phyloP scores from a whole-genome alignment of 2,888 invertebrate species.

The Dasysyrphus tricinctus region DNA sequence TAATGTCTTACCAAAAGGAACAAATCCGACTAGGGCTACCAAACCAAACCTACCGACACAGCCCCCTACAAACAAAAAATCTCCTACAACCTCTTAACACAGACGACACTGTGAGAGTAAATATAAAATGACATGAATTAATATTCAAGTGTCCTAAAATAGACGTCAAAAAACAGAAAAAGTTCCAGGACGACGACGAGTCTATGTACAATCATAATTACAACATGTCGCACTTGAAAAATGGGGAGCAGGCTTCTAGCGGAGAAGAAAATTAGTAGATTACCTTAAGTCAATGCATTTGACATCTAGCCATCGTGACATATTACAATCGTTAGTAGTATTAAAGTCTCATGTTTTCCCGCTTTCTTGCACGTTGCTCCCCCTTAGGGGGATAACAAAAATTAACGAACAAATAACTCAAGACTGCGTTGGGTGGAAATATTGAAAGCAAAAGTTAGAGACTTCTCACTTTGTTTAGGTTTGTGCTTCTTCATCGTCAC shows the following conservation, averaged over 20 bases:
- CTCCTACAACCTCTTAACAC: not conserved
- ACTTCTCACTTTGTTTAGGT: slow-evolving; percentile 10
- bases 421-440: not conserved
- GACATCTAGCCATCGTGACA: slow-evolving; percentile 72
- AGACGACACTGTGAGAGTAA: not conserved
- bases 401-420: not conserved
- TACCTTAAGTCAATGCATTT: slow-evolving; percentile 73
- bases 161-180: slow-evolving; percentile 52
- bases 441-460: slow-evolving; percentile 21
- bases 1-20: slow-evolving; percentile 32
- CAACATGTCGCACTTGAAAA: slow-evolving; percentile 46
- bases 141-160: slow-evolving; percentile 74
- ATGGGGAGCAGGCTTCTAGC: not conserved
- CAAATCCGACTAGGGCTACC: not conserved
- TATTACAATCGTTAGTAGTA: slow-evolving; percentile 69
- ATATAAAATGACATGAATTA: slow-evolving; percentile 75
- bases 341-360: slow-evolving; percentile 45
- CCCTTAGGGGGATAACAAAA: not conserved
- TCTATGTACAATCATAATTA: slow-evolving; percentile 38
- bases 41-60: not conserved
- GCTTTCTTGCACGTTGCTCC: slow-evolving; percentile 2
- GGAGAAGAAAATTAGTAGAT: slow-evolving; percentile 64
- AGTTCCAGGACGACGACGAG: slow-evolving; percentile 18
- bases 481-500: slow-evolving; percentile 4
- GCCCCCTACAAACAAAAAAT: not conserved